Percentiles rank a stretch among this genome's conserved stretches.
phyloP scores from a whole-genome alignment of 2,797 vertebrate genomes.

The Miichthys miiuy region DNA sequence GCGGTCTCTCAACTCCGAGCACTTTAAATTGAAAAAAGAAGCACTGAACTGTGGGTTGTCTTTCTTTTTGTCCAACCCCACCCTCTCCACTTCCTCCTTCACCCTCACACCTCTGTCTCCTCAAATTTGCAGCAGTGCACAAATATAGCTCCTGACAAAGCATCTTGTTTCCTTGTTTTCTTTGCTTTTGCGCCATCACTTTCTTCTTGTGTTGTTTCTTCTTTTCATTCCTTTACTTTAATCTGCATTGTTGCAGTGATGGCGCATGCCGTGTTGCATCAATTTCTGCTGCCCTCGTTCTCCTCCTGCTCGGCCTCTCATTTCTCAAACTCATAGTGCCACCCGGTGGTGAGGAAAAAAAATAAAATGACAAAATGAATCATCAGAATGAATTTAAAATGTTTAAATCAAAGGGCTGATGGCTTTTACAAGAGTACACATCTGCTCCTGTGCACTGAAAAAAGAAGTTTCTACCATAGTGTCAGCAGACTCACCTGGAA shows the following conservation, averaged over 20 bases:
- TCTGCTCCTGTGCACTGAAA: neutral
- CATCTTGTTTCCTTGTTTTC: constrained; percentile 49
- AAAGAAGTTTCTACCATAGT: neutral
- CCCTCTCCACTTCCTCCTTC: neutral
- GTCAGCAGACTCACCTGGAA: neutral
- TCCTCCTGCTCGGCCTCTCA: neutral
- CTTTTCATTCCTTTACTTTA: constrained; percentile 37
- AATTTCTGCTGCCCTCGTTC: constrained; percentile 14
- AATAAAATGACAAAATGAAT: neutral
- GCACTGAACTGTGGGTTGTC: constrained; percentile 3
- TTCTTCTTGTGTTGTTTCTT: constrained; percentile 29
- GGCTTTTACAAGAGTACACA: neutral
- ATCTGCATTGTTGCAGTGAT: constrained; percentile 52
- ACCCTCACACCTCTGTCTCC: constrained; percentile 36
- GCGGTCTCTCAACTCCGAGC: constrained; percentile 11
- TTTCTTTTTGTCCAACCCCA: neutral
- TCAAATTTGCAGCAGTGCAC: constrained; percentile 49
- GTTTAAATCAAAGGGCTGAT: neutral
- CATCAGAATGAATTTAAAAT: neutral
- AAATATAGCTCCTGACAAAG: constrained; percentile 47
- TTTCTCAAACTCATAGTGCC: constrained; percentile 53
- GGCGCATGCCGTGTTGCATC: constrained; percentile 43
- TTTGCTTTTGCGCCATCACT: constrained; percentile 34
- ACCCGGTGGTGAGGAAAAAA: constrained; percentile 46
- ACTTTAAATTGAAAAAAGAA: constrained; percentile 29